A percentile compares a stretch with the other conserved stretches of the same genome.
Conservation (phyloP, 2,888 invertebrate genomes). For the Drosophila mercatorum region DNA sequence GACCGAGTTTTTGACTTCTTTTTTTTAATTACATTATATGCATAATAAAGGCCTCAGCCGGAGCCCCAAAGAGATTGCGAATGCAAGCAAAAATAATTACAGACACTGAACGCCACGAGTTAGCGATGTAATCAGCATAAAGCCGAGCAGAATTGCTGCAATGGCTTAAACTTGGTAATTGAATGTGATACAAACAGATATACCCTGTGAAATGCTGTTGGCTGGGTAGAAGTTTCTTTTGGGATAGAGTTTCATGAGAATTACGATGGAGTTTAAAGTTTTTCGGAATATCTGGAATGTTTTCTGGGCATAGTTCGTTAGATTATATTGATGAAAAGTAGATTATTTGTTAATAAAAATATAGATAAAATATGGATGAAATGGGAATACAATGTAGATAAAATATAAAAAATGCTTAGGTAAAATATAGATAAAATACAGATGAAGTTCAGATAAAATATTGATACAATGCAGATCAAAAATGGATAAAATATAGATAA, state of each 20-base stretch:
- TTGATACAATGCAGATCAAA: no score
- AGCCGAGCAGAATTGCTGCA: constrained; percentile 13
- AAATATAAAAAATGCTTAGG: no score
- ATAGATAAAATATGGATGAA: no score
- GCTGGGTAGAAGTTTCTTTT: neutral
- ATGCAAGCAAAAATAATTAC: constrained; percentile 68
- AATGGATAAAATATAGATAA: neutral
- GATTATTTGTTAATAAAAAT: no score
- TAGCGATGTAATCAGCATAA: constrained; percentile 71
- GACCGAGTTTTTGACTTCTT: constrained; percentile 24
- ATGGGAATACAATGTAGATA: no score
- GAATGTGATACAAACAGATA: neutral
- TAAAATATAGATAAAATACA: no score
- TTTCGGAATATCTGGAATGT: no score
- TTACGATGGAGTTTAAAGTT: neutral
- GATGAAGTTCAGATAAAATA: no score
- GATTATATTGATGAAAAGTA: no score
- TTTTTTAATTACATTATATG: constrained; percentile 78
- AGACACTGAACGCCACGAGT: constrained; percentile 54
- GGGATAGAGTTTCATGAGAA: neutral
- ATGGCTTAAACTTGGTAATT: neutral
- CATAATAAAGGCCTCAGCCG: constrained; percentile 66
- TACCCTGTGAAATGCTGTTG: constrained; percentile 17
- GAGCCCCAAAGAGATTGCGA: constrained; percentile 48
- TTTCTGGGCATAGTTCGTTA: no score